Evolutionary conservation across 2,888 invertebrate species (phyloP), one percentile per base, ranked within the genome.

Genomic region (Cartodere bifasciata): DNA sequence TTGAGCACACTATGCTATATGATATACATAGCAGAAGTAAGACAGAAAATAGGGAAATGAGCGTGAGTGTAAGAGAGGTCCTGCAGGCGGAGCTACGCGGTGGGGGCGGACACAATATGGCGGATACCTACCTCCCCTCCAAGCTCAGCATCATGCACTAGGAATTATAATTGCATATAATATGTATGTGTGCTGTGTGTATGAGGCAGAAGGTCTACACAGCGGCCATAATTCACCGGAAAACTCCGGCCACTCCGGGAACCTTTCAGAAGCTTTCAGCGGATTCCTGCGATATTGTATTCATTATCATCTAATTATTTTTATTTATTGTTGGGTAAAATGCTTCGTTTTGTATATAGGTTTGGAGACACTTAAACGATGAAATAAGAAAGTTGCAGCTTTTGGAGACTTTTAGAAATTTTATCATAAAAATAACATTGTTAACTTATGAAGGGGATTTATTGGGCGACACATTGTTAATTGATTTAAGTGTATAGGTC

Each of bases 41-140:
- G 52, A 39, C 36, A 33, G 31, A 30, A 33, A 35, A 48, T 46
- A 29, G 38, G 35, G 37, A 22, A 31, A 29, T 27, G 11, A 34
- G 23, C 30, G 37, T 29, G 49, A 40, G 38, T 32, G 45, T 51
- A 38, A 28, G 47, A 54, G 50, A 49, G 40, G 44, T 41, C 42
- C 32, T 40, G 42, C 46, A 45, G 54, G 53, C 57, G 57, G 55
- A 52, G 53, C 52, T 46, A 44, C 41, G 37, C 40, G 46, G 56
- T 55, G 58, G 56, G 58, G 59, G 59, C 58, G 58, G 57, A 47
- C 55, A 59, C 59, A 59, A 59, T 58, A 59, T 59, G 59, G 59
- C 58, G 58, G 56, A 53, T 51, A 50, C 51, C 48, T 52, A 50
- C 53, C 53, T 52, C 53, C 54, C 48, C 52, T 48, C 42, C 37